These are phyloP conservation scores for Sarcophaga carnaria DNA, from an alignment of 2,888 invertebrate genomes.

Conservation along the genomic window DNA sequence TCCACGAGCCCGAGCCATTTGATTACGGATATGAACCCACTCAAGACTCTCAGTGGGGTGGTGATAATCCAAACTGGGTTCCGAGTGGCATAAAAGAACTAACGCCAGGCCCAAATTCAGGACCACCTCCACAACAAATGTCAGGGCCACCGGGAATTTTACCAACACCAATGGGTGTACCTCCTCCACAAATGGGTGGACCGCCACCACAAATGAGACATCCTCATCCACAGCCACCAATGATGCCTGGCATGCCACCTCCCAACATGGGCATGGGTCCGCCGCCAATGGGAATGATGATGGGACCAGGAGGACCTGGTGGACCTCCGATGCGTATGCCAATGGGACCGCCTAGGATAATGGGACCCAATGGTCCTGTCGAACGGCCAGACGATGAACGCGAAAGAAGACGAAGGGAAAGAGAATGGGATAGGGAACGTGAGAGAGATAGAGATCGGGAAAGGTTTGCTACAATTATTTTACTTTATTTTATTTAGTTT, in stretches of 20 bases:
- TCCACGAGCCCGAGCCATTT: constrained; percentile 80
- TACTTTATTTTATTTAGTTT: neutral
- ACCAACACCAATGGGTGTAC: constrained; percentile 77
- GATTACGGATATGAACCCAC: constrained; percentile 87
- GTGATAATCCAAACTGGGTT: constrained; percentile 84
- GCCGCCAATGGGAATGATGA: constrained; percentile 75
- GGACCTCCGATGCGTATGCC: constrained; percentile 75
- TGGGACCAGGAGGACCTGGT: constrained; percentile 71
- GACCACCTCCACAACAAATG: constrained; percentile 75
- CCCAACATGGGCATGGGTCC: constrained; percentile 74
- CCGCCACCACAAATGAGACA: constrained; percentile 75
- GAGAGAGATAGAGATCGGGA: constrained; percentile 80
- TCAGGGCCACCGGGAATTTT: constrained; percentile 80
- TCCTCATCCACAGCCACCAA: constrained; percentile 68
- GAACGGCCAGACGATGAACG: constrained; percentile 70
- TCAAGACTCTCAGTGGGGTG: constrained; percentile 88
- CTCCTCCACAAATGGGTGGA: constrained; percentile 75
- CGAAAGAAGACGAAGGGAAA: constrained; percentile 82
- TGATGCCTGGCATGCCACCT: constrained; percentile 75
- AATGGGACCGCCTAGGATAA: constrained; percentile 76
- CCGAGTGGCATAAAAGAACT: constrained; percentile 87
- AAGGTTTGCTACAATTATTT: constrained; percentile 75
- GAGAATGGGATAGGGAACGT: constrained; percentile 75
- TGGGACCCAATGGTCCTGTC: constrained; percentile 67
- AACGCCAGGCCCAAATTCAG: constrained; percentile 84